These are phyloP conservation scores for Eptesicus fuscus DNA, from an alignment of 2,113 vertebrate species.

Conservation along the genomic window DNA sequence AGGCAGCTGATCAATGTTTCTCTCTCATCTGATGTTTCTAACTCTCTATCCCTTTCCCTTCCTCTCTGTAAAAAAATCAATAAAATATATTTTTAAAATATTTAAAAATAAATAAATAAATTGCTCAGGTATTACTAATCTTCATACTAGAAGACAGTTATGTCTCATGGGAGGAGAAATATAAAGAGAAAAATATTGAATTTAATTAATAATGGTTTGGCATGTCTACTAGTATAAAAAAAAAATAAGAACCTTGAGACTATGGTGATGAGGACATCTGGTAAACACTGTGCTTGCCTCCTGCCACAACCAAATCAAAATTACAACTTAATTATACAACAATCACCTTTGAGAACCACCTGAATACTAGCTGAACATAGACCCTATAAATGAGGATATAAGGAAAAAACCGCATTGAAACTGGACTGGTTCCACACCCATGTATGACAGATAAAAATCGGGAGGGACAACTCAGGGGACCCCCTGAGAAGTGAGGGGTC, in stretches of 20 bases:
- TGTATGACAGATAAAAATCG: not conserved
- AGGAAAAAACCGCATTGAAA: not conserved
- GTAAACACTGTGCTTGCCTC: not conserved
- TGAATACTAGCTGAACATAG: not conserved
- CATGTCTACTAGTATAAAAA: not conserved
- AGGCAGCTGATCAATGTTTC: no score
- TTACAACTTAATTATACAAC: not conserved
- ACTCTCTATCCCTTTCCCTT: no score
- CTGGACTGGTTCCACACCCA: not conserved
- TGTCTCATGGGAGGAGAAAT: not conserved
- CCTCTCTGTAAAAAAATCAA: no score
- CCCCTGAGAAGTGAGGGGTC: not conserved
- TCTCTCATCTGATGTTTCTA: no score
- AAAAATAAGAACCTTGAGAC: not conserved
- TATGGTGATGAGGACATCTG: not conserved
- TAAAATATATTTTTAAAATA: no score
- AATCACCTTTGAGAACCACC: not conserved
- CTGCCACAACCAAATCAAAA: not conserved
- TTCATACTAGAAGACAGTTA: not conserved
- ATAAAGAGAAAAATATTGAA: not conserved
- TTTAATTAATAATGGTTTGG: slow-evolving; percentile 15
- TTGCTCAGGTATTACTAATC: not conserved
- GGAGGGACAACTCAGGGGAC: not conserved
- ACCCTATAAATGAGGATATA: not conserved
- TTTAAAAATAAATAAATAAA: not conserved